A percentile compares a stretch with the other conserved stretches of the same genome.
phyloP scores from a whole-genome alignment of 2,888 invertebrate species.

The Monochamus alternatus region DNA sequence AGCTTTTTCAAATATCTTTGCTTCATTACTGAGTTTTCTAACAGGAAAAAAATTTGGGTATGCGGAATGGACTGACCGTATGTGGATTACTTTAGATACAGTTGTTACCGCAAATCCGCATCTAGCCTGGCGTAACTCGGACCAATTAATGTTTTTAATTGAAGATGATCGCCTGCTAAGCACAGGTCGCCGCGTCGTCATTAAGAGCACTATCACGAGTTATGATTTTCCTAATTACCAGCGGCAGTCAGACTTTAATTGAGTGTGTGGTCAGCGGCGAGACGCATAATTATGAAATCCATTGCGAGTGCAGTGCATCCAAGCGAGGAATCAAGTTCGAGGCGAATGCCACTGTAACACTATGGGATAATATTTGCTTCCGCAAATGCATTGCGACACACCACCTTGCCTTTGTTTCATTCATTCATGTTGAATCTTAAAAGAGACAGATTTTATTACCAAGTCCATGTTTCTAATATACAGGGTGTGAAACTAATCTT shows the following conservation, averaged over 20 bases:
- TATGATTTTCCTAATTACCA: slow-evolving; percentile 30
- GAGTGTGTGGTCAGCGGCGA: slow-evolving; percentile 37
- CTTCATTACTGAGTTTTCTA: too few species aligned
- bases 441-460: too few species aligned
- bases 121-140: not conserved
- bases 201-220: not conserved
- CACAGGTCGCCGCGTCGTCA: not conserved
- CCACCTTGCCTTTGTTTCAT: slow-evolving; percentile 41
- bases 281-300: slow-evolving; percentile 59
- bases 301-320: slow-evolving; percentile 61
- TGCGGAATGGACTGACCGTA: too few species aligned
- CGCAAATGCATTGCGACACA: slow-evolving; percentile 56
- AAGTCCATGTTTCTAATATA: too few species aligned
- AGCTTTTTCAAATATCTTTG: too few species aligned
- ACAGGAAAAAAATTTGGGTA: too few species aligned
- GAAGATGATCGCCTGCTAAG: not conserved
- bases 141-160: not conserved
- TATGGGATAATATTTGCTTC: slow-evolving; percentile 51
- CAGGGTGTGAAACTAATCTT: too few species aligned
- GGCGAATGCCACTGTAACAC: slow-evolving; percentile 57
- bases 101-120: too few species aligned
- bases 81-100: too few species aligned
- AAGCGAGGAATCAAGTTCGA: slow-evolving; percentile 66
- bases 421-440: not conserved
- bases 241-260: slow-evolving; percentile 18